A percentile compares a stretch with the other conserved stretches of the same genome.
Evolutionary conservation across 2,797 vertebrate species (phyloP).

Genomic region (Neopelma chrysocephalum): DNA sequence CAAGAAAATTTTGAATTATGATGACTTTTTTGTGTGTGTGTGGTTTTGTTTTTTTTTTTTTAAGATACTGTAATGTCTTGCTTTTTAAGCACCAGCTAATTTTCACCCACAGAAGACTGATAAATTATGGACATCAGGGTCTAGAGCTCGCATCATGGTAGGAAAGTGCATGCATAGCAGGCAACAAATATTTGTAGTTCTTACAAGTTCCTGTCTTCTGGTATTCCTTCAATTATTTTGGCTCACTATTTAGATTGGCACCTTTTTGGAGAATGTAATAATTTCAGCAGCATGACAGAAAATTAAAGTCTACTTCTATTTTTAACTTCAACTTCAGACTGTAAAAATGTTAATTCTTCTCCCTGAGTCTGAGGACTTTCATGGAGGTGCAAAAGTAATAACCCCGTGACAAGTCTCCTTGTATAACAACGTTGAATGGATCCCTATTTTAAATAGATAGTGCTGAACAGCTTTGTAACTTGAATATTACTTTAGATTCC

Average conservation of each 20-base stretch:
- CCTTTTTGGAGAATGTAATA: background rate
- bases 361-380: background rate
- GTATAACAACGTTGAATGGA: background rate
- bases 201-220: background rate
- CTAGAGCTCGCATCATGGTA: background rate
- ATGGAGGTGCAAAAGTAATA: background rate
- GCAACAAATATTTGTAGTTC: background rate
- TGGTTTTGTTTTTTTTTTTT: background rate
- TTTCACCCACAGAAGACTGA: background rate
- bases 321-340: background rate
- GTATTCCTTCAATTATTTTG: slow-evolving; percentile 2
- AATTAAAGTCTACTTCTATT: background rate
- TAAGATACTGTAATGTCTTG: background rate
- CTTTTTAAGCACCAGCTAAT: background rate
- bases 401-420: background rate
- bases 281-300: background rate
- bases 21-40: background rate
- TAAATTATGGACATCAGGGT: background rate
- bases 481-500: background rate
- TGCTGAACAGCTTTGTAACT: background rate
- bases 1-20: background rate
- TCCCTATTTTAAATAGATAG: background rate
- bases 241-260: background rate
- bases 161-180: background rate
- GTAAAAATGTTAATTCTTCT: background rate